Evolutionary conservation across 2,888 invertebrate genomes (phyloP), one percentile per base, ranked within the genome.

Genomic region (Carpatolechia fugitivella): DNA sequence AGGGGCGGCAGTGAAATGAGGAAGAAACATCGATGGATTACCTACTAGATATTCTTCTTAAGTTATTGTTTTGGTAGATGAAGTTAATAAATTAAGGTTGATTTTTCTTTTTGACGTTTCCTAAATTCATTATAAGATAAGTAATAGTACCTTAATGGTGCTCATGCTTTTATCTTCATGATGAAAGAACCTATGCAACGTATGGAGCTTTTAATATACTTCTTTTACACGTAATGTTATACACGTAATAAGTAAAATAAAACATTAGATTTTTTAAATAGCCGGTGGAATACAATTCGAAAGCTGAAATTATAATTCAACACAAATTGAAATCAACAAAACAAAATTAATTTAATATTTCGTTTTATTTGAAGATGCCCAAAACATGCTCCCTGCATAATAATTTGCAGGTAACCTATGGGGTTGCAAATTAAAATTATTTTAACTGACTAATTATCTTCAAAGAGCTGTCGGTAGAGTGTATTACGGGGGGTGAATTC

Each of bases 21-120:
- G 72, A 61, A 62, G 73, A 73, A 75, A 70, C 70, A 68, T 63
- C 71, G 72, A 76, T 70, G 69, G 69, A 79, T 79, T 66, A 73
- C 24, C 24, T 24, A 6, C 66, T 41, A 31, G 11, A 38, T 18
- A 52, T 41, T 52, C 41, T 41, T 30, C 52, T 31, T 18, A 40
- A 31, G 16, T 49, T 18, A 35, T 49, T 36, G n/a, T 13, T 49
- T 35, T 24, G 20, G 1, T 49, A 7, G 5, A 24, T 20, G 13
- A 44, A 44, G 6, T 24, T 14, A 38, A 38, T 38, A 38, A 38
- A 14, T 7, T 24, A 24, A 24, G 3, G 6, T 24, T 6, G 3
- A 4, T 24, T 24, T 24, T 24, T 3, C 24, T 24, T 6, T 24
- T 24, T 4, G 6, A 24, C 6, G 24, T 24, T 24, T 24, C 24